Percentiles rank a stretch among this genome's conserved stretches.
These are phyloP conservation scores for Cydia pomonella DNA, from an alignment of 1,140 invertebrate species.

Conservation along the genomic window DNA sequence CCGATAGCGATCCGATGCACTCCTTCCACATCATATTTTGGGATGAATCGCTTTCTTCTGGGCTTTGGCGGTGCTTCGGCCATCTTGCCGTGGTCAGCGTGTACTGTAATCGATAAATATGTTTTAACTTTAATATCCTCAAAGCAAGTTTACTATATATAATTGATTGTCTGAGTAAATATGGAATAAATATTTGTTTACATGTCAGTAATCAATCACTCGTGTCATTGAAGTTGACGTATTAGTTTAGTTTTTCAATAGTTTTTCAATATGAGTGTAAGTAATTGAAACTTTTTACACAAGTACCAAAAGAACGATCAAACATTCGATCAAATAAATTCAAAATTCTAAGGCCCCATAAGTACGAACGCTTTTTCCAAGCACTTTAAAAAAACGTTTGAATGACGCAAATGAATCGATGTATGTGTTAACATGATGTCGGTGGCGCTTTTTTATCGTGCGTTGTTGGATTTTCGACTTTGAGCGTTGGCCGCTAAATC, in stretches of 20 bases:
- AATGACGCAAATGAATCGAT: too few relatives aligned
- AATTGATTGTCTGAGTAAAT: too few relatives aligned
- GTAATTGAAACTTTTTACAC: background rate
- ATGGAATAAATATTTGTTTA: background rate
- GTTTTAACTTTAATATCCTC: background rate
- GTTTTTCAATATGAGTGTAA: background rate
- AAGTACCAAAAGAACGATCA: background rate
- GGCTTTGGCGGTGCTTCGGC: conserved; percentile 50
- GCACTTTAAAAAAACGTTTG: too few relatives aligned
- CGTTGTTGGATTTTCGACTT: too few relatives aligned
- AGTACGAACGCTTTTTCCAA: too few relatives aligned
- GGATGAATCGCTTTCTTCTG: conserved; percentile 68
- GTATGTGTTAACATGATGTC: too few relatives aligned
- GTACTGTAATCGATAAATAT: conserved; percentile 42
- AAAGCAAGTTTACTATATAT: too few relatives aligned
- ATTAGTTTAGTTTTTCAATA: background rate
- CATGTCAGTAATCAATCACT: background rate
- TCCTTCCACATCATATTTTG: conserved; percentile 75
- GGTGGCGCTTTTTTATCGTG: too few relatives aligned
- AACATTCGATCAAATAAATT: background rate
- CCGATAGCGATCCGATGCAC: conserved; percentile 63
- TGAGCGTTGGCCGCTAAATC: too few relatives aligned
- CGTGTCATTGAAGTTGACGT: conserved; percentile 9
- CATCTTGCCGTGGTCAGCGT: conserved; percentile 48
- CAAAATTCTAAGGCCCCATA: too few relatives aligned